These are phyloP conservation scores for Tyrophagus putrescentiae DNA, from an alignment of 1,140 invertebrate genomes.

Conservation along the genomic window DNA sequence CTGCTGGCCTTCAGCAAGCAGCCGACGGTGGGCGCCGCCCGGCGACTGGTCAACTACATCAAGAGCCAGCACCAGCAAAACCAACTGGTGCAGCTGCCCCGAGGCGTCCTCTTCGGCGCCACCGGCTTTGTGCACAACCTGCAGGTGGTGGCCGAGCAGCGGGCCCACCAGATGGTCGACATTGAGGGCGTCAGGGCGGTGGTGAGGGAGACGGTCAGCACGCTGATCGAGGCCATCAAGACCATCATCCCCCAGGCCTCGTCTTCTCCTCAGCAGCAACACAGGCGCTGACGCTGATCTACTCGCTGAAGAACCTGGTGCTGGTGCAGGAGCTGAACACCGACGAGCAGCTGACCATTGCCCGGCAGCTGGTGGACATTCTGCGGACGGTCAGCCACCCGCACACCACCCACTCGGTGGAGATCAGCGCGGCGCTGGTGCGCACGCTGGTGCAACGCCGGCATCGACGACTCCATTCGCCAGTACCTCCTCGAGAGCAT, in stretches of 20 bases:
- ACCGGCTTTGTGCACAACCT: constrained; percentile 14
- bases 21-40: neutral
- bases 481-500: constrained; percentile 6
- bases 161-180: no score
- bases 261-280: neutral
- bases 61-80: neutral
- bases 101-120: neutral
- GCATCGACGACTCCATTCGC: constrained; percentile 10
- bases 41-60: neutral
- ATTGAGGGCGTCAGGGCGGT: neutral
- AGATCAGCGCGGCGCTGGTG: neutral
- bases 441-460: neutral
- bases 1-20: constrained; percentile 5
- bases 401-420: neutral
- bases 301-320: constrained; percentile 8
- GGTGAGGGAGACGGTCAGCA: neutral
- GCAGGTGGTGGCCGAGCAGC: no score
- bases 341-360: neutral
- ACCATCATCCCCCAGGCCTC: neutral
- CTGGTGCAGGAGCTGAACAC: neutral
- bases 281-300: neutral
- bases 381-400: neutral
- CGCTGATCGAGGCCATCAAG: neutral
- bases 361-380: neutral
- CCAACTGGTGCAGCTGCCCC: neutral